Evolutionary conservation across 1,140 invertebrate species (phyloP), one percentile per base, ranked within the genome.

Genomic region (Danaus plexippus): DNA sequence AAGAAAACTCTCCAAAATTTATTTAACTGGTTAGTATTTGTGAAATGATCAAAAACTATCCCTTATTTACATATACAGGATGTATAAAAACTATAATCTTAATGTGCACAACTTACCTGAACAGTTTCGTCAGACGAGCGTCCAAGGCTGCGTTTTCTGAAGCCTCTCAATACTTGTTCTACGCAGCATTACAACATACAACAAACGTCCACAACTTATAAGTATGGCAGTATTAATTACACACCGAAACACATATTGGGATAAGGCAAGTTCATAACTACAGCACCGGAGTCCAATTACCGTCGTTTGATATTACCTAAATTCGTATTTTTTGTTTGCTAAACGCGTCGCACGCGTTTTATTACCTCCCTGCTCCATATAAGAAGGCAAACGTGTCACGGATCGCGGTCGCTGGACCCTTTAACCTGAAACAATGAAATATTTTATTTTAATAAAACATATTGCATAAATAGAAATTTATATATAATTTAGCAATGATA

Each of bases 291-390:
- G 52, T 47, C 67, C 69, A 48, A 57, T 49, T 57, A 52, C 22
- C 22, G 22, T 32, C 7, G 4, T 32, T 32, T 32, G 57, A 61
- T 79, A 76, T 82, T 81, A 80, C 66, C 81, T 81, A 73, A 65
- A 74, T 68, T 71, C 68, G 61, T 64, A 67, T 64, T 63, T 71
- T 68, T 69, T 69, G 69, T 83, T 67, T 75, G 74, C 70, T 69
- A 57, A 68, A 59, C 73, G 82, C 72, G 81, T 61, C 72, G 74
- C 76, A 68, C 80, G 73, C 70, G 67, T 64, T 48, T 32, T 73
- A 64, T 64, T 69, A 71, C 74, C 69, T 75, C 78, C 76, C 59
- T 73, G 80, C 77, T 84, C 79, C 80, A 80, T 85, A 82, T 84
- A 82, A 82, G 69, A 73, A 55, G 58, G 64, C 58, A 71, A 67